These are phyloP conservation scores for Poliocrania exsul DNA, from an alignment of 2,797 vertebrate genomes.

Conservation along the genomic window DNA sequence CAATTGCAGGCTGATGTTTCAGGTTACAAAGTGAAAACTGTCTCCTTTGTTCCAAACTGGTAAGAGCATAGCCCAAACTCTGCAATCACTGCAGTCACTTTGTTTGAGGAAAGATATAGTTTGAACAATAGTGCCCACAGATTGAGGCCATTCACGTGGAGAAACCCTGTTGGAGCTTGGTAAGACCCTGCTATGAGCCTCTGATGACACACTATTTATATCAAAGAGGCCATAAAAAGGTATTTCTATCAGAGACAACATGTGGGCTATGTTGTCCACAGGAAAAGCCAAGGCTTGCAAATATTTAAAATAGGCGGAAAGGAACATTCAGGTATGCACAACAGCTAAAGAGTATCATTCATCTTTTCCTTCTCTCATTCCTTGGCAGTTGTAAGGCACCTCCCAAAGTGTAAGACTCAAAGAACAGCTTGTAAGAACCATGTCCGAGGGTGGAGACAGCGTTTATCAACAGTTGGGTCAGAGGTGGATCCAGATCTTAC, in stretches of 20 bases:
- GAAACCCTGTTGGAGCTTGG: neutral
- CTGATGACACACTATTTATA: neutral
- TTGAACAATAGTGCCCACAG: neutral
- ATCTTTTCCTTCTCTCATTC: neutral
- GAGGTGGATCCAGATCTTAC: slow-evolving; percentile 72
- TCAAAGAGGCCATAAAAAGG: neutral
- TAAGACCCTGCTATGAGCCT: neutral
- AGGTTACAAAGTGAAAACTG: neutral
- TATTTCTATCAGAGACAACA: neutral
- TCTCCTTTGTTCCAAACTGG: neutral
- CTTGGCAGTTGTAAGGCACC: neutral
- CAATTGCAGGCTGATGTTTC: neutral
- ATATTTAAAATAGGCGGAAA: neutral
- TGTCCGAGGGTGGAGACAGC: neutral
- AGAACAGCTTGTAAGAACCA: neutral
- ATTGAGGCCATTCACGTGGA: neutral
- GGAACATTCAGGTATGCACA: neutral
- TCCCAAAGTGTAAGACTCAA: neutral
- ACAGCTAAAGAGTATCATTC: neutral
- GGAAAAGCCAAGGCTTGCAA: neutral
- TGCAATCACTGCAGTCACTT: neutral
- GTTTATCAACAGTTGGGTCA: neutral
- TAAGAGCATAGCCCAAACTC: neutral
- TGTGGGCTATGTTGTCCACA: neutral
- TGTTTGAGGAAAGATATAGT: neutral